phyloP scores from a whole-genome alignment of 2,113 vertebrate genomes.

The Azemiops feae region DNA sequence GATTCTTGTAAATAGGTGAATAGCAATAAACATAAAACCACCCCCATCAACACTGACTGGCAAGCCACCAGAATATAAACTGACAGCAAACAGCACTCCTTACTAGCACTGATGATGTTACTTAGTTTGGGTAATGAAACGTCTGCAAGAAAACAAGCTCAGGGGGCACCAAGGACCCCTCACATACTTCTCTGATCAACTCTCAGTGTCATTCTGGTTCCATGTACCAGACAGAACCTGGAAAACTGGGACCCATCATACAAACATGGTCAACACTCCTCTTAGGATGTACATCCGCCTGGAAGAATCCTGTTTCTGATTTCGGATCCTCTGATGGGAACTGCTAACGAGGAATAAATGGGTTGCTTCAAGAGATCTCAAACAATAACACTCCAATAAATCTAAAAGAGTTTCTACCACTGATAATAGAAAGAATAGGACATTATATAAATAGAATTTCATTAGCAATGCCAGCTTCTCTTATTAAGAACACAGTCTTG shows the following conservation, averaged over 20 bases:
- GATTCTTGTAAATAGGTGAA: background rate
- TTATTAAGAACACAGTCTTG: background rate
- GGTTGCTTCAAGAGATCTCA: background rate
- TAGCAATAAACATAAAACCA: background rate
- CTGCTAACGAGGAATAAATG: background rate
- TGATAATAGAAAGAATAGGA: background rate
- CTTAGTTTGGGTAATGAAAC: too few relatives aligned
- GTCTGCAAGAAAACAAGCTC: too few relatives aligned
- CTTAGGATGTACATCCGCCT: background rate
- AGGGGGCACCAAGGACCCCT: too few relatives aligned
- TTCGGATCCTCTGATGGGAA: background rate
- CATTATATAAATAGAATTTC: background rate
- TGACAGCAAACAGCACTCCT: too few relatives aligned
- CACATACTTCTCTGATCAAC: background rate
- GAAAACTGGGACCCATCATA: background rate
- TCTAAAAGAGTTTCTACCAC: background rate
- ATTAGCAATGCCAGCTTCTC: background rate
- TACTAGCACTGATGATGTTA: too few relatives aligned
- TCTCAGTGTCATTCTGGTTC: background rate
- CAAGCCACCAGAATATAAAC: too few relatives aligned
- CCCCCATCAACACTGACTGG: too few relatives aligned
- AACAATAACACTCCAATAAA: background rate
- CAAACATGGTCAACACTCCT: background rate
- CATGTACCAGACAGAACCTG: background rate
- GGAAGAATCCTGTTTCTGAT: background rate